Base-by-base conservation (phyloP, 37 sponge, comb jelly and placozoan species). In the Haliclona indistincta region DNA sequence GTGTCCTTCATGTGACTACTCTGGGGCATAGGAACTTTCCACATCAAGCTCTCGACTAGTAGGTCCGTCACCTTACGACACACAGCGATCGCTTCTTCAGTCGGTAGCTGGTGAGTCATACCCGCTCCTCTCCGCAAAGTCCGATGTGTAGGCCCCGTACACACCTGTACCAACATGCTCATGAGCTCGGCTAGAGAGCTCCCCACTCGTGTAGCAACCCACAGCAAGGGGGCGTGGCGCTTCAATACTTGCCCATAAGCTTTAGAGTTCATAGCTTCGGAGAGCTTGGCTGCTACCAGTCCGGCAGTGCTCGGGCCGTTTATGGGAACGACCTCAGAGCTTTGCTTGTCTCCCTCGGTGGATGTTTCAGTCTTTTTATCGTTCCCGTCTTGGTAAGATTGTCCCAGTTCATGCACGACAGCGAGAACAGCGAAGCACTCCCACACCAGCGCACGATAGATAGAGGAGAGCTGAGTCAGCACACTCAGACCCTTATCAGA, bases 401-500 rank as follows among this genome's bases (percentile, higher is more conserved):
- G 68, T 2, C 53, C 70, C 11, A 76, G 83, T 30, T 79, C 76
- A 7, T 70, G 79, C 1, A 82, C 75, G 22, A 83, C 74, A 11
- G 92, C 81, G 22, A 90, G 75, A 2, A 94, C 81, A 42, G 82
- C 75, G 73, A 84, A 84, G 25, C 88, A 84, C 67, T 83, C 92
- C 87, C 91, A 86, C 29, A 95, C 81, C 32, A 95, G 79, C 23
- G 88, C 81, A 35, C 88, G 78, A 77, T 90, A 91, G 3, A 95
- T 85, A 33, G 11, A n/a, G 0, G 89, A 79, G 37, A 95, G 82
- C 71, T 90, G 84, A 55, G 73, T 25, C 35, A 95, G 79, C 2
- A 91, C 70, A 1, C 8, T 4, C 53, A 43, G 30, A 0, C 90
- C 93, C 1, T 30, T 22, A 19, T 67, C 0, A 1, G 69, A 33